Percentiles rank a stretch among this genome's conserved stretches.
These are phyloP conservation scores for Bradypodion pumilum DNA, from an alignment of 2,797 vertebrate species.

Conservation along the genomic window DNA sequence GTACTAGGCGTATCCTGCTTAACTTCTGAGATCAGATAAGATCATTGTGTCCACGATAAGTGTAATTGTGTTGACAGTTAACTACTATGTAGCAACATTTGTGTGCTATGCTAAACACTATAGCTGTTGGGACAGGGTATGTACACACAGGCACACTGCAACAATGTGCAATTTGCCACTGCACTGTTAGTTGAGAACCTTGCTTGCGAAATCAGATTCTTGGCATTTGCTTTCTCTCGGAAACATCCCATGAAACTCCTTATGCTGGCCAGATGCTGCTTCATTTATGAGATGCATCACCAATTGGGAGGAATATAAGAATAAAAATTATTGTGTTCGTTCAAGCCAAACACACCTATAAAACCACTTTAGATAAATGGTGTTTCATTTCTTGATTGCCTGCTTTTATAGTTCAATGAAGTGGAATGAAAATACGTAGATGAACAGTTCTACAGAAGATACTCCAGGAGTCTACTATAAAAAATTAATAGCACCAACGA, in stretches of 20 bases:
- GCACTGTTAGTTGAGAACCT: conserved; percentile 10
- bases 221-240: conserved; percentile 26
- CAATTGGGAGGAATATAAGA: conserved; percentile 36
- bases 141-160: background rate
- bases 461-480: conserved; percentile 6
- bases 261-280: conserved; percentile 23
- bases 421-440: conserved; percentile 30
- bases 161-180: background rate
- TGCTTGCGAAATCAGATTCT: conserved; percentile 28
- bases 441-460: conserved; percentile 3
- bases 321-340: background rate
- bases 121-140: background rate
- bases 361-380: conserved; percentile 30
- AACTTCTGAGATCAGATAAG: background rate
- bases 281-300: conserved; percentile 45
- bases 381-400: conserved; percentile 33
- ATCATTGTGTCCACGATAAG: background rate
- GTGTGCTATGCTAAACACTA: background rate
- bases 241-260: conserved; percentile 32
- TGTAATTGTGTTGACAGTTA: too few species aligned
- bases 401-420: conserved; percentile 22
- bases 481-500: background rate
- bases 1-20: background rate
- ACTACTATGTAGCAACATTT: background rate
- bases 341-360: conserved; percentile 37